phyloP scores from a whole-genome alignment of 2,113 vertebrate genomes.

The Nyctereutes procyonoides region DNA sequence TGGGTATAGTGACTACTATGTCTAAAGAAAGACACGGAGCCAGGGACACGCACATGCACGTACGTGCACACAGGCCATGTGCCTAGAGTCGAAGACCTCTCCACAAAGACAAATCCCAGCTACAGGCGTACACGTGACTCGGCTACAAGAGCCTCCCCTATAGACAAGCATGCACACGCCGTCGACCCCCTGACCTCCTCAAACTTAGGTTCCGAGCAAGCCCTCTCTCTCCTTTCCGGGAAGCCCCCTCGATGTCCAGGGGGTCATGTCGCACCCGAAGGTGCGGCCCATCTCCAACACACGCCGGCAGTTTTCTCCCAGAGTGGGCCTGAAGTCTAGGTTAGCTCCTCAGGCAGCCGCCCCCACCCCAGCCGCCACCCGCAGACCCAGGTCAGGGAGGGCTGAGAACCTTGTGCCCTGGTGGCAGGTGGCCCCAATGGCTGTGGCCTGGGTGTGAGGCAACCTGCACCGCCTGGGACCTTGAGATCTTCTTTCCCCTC shows the following conservation, averaged over 20 bases:
- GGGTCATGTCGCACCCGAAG: not conserved
- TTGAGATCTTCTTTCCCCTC: not conserved
- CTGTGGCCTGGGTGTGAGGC: too few species aligned
- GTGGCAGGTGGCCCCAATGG: not conserved
- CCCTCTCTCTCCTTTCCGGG: not conserved
- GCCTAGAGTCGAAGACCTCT: not conserved
- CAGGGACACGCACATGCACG: accelerated
- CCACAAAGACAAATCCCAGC: not conserved
- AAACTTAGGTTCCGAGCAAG: not conserved
- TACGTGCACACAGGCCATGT: accelerated
- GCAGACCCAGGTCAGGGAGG: not conserved
- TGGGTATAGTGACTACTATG: not conserved
- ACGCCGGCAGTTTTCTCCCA: not conserved
- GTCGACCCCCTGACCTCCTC: slow-evolving; percentile 41
- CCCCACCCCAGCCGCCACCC: too few species aligned
- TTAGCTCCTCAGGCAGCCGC: not conserved
- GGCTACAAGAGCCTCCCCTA: not conserved
- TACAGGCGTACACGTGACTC: accelerated
- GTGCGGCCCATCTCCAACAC: slow-evolving; percentile 29
- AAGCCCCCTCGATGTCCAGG: slow-evolving; percentile 62
- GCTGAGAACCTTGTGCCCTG: accelerated
- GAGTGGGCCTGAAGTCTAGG: not conserved
- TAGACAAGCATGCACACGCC: not conserved
- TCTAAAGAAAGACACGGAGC: not conserved
- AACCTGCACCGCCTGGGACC: not conserved